Base-by-base conservation (phyloP, 2,113 vertebrate genomes). In the Tapirus terrestris region DNA sequence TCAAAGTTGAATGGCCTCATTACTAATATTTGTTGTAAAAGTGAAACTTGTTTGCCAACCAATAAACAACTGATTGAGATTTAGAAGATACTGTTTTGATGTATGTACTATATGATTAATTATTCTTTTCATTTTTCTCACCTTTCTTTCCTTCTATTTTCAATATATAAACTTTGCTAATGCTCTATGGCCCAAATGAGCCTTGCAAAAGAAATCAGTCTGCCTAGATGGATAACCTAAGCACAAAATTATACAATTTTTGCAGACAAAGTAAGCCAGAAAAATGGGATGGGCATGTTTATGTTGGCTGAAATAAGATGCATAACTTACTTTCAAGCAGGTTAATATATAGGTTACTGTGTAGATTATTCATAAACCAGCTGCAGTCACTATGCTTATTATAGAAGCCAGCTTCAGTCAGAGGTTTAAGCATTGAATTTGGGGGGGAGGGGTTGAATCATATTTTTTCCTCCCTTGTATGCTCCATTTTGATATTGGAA, bases 21-120 rank as follows among this genome's bases (percentile, higher is more conserved):
- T 99, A 99, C 99, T 99, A 99, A 99, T 99, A 99, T 99, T 99
- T 99, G 99, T 99, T 99, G 99, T 99, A 99, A 99, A 99, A 99
- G 99, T 99, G 99, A 99, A 99, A 99, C 99, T 99, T 99, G 99
- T 99, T 99, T 99, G 99, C 99, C 99, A 99, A 99, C 99, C 99
- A 99, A 99, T 99, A 99, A 99, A 99, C 99, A 98, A 99, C 99
- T 99, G 99, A 99, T 99, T 99, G 99, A 99, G 87, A 99, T 99
- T 99, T 98, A 99, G 99, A 98, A 98, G 98, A 97, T 98, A 98
- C 67, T 98, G 98, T 98, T 98, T 97, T 88, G 93, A 97, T 98
- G 98, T 98, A 99, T 98, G 98, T 99, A 98, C 98, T 98, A 98
- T 98, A 98, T 97, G 6, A 98, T 98, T 97, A 97, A 98, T 98